Evolutionary conservation across 2,888 invertebrate species (phyloP).

Genomic region (Sphaerophoria rueppellii): DNA sequence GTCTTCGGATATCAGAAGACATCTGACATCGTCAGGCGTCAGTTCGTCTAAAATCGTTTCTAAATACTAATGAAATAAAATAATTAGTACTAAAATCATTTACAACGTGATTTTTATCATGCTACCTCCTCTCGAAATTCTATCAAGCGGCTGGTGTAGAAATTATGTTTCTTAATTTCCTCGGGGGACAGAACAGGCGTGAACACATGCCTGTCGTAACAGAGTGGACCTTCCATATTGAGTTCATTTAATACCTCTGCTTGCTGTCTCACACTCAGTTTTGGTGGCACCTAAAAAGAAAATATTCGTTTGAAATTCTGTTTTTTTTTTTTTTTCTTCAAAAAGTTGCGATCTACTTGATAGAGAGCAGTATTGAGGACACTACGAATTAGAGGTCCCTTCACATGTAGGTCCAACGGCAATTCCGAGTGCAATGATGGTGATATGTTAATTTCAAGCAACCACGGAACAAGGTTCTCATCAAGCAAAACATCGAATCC

Average conservation of each 20-base stretch:
- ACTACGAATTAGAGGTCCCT: conserved; percentile 94
- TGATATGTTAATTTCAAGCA: conserved; percentile 96
- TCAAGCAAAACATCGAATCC: conserved; percentile 97
- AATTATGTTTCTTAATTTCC: conserved; percentile 85
- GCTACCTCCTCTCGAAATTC: conserved; percentile 79
- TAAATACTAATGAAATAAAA: conserved; percentile 84
- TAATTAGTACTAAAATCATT: not conserved
- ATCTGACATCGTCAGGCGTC: conserved; percentile 95
- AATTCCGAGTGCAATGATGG: conserved; percentile 95
- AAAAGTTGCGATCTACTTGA: conserved; percentile 85
- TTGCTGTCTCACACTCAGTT: conserved; percentile 80
- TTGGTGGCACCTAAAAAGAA: conserved; percentile 79
- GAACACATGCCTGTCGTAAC: conserved; percentile 88
- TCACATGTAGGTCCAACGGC: conserved; percentile 94
- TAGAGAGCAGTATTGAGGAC: conserved; percentile 96
- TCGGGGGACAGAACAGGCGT: conserved; percentile 87
- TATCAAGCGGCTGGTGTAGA: conserved; percentile 79
- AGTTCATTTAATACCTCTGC: conserved; percentile 78
- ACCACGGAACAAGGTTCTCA: conserved; percentile 95
- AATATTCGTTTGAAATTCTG: not conserved
- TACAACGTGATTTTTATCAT: conserved; percentile 35
- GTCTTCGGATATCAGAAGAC: conserved; percentile 93
- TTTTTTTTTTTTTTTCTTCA: not conserved
- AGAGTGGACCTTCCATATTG: conserved; percentile 83
- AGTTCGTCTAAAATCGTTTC: conserved; percentile 91